Conservation (phyloP, 2,113 vertebrate genomes). For the Erinaceus europaeus region DNA sequence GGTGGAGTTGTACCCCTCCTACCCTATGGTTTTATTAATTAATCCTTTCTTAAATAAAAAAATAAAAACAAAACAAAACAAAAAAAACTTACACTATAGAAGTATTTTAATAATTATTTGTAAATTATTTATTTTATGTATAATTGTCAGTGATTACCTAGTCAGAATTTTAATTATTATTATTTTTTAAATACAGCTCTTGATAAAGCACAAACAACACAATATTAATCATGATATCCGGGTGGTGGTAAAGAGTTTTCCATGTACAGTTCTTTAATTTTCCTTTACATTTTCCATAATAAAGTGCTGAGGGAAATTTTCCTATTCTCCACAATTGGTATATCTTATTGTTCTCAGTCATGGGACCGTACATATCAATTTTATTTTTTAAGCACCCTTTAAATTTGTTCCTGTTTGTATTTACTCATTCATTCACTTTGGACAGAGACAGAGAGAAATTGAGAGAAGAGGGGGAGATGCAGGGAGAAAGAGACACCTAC, state of each 20-base stretch:
- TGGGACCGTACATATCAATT: no score
- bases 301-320: neutral
- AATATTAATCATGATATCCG: neutral
- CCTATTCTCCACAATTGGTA: neutral
- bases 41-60: no score
- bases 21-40: no score
- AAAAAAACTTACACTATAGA: neutral
- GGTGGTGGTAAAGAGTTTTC: neutral
- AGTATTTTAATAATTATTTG: neutral
- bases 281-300: neutral
- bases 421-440: no score
- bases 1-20: no score
- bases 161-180: neutral
- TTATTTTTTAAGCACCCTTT: no score
- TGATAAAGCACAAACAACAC: neutral
- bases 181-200: neutral
- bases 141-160: neutral
- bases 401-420: no score
- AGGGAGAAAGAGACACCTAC: no score
- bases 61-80: no score
- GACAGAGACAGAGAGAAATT: no score
- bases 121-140: neutral
- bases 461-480: no score
- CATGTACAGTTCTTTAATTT: neutral
- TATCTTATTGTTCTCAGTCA: neutral